Evolutionary conservation across 2,113 vertebrate species (phyloP).

Genomic region (Arothron firmamentum): DNA sequence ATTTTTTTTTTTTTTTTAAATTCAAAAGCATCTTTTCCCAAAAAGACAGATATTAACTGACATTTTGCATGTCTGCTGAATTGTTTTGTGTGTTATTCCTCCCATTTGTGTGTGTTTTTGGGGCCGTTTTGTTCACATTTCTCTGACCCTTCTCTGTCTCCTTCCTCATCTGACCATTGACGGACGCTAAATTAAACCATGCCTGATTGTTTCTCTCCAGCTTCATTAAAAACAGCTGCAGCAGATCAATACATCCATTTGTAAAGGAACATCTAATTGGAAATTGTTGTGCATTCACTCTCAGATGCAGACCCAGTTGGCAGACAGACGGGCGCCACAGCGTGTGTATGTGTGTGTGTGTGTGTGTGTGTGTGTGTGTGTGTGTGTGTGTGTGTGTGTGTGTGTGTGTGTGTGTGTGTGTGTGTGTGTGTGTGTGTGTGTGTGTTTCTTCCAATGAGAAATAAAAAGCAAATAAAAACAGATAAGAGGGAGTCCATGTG

Average conservation of each 20-base stretch:
- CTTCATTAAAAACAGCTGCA: constrained; percentile 56
- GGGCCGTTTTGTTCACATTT: background rate
- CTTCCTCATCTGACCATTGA: constrained; percentile 30
- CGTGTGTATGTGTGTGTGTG: background rate
- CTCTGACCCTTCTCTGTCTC: constrained; percentile 19
- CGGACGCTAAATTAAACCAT: constrained; percentile 45
- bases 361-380: too few relatives aligned
- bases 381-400: background rate
- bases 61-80: too few relatives aligned
- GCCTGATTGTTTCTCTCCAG: constrained; percentile 49
- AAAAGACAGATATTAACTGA: too few relatives aligned
- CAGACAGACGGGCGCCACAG: constrained; percentile 4
- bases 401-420: background rate
- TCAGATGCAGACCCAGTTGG: constrained; percentile 7
- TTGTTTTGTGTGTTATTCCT: background rate
- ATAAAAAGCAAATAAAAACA: too few relatives aligned
- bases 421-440: background rate
- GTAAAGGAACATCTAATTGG: constrained; percentile 62
- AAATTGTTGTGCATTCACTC: constrained; percentile 44
- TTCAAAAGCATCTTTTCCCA: background rate
- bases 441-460: too few relatives aligned
- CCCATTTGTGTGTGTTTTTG: background rate
- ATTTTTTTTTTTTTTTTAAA: too few relatives aligned
- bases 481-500: constrained; percentile 5
- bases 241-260: constrained; percentile 60